phyloP scores from a whole-genome alignment of 1,140 invertebrate species.

The Pantala flavescens region DNA sequence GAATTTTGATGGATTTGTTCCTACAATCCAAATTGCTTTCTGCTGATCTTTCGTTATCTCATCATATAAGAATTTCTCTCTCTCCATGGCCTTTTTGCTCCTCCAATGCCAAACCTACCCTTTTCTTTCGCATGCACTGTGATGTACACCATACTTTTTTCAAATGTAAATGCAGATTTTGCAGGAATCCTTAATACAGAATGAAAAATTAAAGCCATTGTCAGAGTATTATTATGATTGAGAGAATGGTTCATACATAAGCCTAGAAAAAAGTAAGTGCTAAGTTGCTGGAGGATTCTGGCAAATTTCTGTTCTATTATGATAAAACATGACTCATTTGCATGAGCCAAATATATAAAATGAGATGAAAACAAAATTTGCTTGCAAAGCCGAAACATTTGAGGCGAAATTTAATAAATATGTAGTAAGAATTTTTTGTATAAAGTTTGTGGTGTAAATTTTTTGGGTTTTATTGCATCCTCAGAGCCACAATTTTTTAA shows the following conservation, averaged over 20 bases:
- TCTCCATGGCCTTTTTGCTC: background rate
- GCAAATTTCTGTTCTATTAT: slow-evolving; percentile 1
- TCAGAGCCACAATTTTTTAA: background rate
- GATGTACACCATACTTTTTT: background rate
- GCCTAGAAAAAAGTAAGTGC: background rate
- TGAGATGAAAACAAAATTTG: background rate
- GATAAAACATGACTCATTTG: background rate
- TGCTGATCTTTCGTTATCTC: background rate
- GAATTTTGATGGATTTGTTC: background rate
- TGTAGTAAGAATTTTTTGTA: slow-evolving; percentile 9
- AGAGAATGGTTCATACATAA: background rate
- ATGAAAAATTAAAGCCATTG: background rate
- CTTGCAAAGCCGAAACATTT: background rate
- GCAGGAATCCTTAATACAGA: slow-evolving; percentile 5
- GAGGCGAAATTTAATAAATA: background rate
- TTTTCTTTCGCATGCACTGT: background rate
- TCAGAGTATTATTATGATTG: background rate
- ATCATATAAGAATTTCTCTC: background rate
- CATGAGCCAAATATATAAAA: background rate
- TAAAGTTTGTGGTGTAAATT: slow-evolving; percentile 3
- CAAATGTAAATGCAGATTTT: slow-evolving; percentile 2
- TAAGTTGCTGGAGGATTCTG: background rate
- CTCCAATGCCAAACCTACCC: background rate
- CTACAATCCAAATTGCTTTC: background rate
- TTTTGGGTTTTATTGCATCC: slow-evolving; percentile 1